phyloP scores from a whole-genome alignment of 1,140 invertebrate species.

The Cotesia typhae region DNA sequence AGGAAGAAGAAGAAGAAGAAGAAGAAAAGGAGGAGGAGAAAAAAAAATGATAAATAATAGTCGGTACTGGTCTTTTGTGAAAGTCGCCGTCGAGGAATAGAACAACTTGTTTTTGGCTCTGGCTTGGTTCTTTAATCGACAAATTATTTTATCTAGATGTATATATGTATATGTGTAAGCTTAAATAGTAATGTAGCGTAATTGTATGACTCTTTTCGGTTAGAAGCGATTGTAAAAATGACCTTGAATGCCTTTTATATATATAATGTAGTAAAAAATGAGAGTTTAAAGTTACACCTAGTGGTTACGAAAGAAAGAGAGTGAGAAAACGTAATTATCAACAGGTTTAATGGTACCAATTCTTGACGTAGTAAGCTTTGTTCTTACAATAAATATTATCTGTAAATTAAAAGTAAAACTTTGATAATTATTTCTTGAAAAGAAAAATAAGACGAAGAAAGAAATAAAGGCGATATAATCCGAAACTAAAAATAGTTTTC shows the following conservation, averaged over 20 bases:
- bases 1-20: neutral
- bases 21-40: neutral
- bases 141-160: neutral
- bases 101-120: too few species aligned
- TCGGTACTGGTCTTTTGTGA: neutral
- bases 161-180: neutral
- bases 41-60: neutral
- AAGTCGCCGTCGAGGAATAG: neutral
- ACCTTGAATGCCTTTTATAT: constrained; percentile 45
- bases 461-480: constrained; percentile 11
- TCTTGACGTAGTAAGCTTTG: neutral
- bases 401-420: constrained; percentile 2
- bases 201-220: constrained; percentile 36
- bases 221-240: constrained; percentile 47
- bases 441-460: neutral
- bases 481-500: constrained; percentile 5
- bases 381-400: neutral
- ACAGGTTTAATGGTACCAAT: constrained; percentile 40
- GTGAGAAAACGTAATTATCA: constrained; percentile 9
- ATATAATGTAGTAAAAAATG: constrained; percentile 31
- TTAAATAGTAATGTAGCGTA: constrained; percentile 32
- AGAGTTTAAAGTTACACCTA: constrained; percentile 26
- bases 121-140: neutral
- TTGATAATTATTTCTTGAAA: neutral
- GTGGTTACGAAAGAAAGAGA: constrained; percentile 30